A percentile compares a stretch with the other conserved stretches of the same genome.
Conservation (phyloP, 2,113 vertebrate species). For the Xenopus tropicalis region DNA sequence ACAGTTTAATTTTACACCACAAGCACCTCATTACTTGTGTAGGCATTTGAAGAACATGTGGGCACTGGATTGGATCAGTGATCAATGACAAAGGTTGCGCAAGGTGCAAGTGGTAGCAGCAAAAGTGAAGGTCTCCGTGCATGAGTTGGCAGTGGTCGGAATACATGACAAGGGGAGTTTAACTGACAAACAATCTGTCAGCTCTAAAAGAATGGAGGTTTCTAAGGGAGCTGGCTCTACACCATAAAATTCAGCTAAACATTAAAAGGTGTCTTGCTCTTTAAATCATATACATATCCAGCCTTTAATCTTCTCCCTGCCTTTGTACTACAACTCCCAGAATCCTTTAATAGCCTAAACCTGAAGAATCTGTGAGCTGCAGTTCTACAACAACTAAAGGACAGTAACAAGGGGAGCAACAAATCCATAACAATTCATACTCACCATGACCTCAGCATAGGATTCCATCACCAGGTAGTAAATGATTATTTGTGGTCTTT, state of each 20-base stretch:
- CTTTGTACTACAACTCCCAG: background rate
- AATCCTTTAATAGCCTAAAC: no score
- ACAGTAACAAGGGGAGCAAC: no score
- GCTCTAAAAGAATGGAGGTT: slow-evolving; percentile 82
- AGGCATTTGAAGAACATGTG: slow-evolving; percentile 89
- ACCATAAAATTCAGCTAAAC: slow-evolving; percentile 72
- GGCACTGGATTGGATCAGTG: slow-evolving; percentile 98
- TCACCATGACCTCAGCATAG: no score
- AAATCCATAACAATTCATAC: no score
- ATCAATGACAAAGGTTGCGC: slow-evolving; percentile 98
- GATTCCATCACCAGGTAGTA: no score
- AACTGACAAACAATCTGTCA: slow-evolving; percentile 97
- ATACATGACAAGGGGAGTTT: slow-evolving; percentile 82
- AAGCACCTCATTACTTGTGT: slow-evolving; percentile 97
- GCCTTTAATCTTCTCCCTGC: no score
- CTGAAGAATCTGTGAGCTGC: no score
- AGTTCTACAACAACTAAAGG: no score
- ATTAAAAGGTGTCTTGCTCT: slow-evolving; percentile 63
- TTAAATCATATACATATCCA: slow-evolving; percentile 54
- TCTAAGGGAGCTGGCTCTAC: slow-evolving; percentile 65
- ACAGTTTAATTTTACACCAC: slow-evolving; percentile 99
- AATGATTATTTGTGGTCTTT: no score
- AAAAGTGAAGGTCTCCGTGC: slow-evolving; percentile 91
- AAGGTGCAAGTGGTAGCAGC: slow-evolving; percentile 78
- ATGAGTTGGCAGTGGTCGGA: slow-evolving; percentile 85